These are phyloP conservation scores for Rhynchomys soricoides DNA, from an alignment of 2,113 vertebrate species.

Conservation along the genomic window DNA sequence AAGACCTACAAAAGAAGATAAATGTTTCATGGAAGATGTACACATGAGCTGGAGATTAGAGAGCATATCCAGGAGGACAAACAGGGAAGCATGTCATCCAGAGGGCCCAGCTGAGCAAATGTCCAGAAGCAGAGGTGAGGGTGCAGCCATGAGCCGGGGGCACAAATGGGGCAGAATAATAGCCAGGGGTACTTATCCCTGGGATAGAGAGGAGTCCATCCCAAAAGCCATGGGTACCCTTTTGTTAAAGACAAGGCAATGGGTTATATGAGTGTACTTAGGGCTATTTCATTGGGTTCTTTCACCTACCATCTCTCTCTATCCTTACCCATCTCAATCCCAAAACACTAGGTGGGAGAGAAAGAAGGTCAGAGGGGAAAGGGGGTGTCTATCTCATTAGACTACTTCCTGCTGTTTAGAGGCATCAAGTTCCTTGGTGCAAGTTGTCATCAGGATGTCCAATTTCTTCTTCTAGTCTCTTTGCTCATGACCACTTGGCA, in stretches of 20 bases:
- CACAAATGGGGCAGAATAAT: not conserved
- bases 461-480: too few species aligned
- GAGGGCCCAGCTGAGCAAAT: not conserved
- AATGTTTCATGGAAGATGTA: not conserved
- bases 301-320: too few species aligned
- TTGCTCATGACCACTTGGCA: too few species aligned
- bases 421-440: too few species aligned
- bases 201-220: not conserved
- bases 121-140: not conserved
- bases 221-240: not conserved
- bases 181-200: fast-evolving
- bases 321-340: too few species aligned
- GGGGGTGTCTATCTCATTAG: too few species aligned
- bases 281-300: too few species aligned
- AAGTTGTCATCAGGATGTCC: too few species aligned
- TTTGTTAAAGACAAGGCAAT: not conserved
- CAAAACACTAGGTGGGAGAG: too few species aligned
- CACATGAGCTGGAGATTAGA: not conserved
- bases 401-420: too few species aligned
- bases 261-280: too few species aligned
- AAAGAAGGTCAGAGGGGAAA: too few species aligned
- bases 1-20: not conserved
- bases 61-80: not conserved
- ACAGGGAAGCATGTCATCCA: not conserved
- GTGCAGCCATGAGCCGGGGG: fast-evolving